Base-by-base conservation (phyloP, 2,797 vertebrate species). In the Enteromius anoplus region DNA sequence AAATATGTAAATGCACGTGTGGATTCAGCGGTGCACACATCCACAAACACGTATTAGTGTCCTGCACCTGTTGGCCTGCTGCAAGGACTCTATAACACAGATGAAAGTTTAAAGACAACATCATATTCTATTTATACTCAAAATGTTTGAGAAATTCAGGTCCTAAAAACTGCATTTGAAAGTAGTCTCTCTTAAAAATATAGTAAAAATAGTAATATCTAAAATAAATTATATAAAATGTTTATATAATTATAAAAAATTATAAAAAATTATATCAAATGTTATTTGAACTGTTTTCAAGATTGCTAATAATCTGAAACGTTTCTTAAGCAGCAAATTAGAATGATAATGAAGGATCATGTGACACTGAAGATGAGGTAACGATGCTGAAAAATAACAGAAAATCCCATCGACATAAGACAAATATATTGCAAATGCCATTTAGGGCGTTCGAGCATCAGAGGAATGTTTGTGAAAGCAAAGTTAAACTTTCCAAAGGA, bases 1-100 rank as follows among this genome's bases (percentile, higher is more conserved):
- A 88, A 86, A 84, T 91, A 91, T 92, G 88, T 87, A 91, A 93
- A 90, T 88, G 91, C 85, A 87, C 85, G 89, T 84, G 77, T 82
- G 81, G 80, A 65, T 85, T 79, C 76, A 12, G 80, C 75, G 69
- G 89, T 89, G 89, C 17, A 60, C 55, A 45, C 55, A 45, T 37
- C 29, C 55, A 45, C 55, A 62, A 47, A 85, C 85, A 49, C 78
- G 86, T 12, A 62, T 21, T 40, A 58, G 77, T 78, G 23, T 69
- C 15, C 21, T 69, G 77, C 77, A 79, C 77, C 77, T 79, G 64
- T 40, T 79, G 47, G 64, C 32, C 55, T 34, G 23, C 8, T 23
- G 40, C 40, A 49, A 34, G 47, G 47, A 55, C 51, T 75, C 21
- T 11, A 51, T 53, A 21, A 53, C 49, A 53, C 21, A 3, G n/a